Percentiles rank a stretch among this genome's conserved stretches.
Conservation (phyloP, 1,140 invertebrate genomes). For the Drosophila subobscura region DNA sequence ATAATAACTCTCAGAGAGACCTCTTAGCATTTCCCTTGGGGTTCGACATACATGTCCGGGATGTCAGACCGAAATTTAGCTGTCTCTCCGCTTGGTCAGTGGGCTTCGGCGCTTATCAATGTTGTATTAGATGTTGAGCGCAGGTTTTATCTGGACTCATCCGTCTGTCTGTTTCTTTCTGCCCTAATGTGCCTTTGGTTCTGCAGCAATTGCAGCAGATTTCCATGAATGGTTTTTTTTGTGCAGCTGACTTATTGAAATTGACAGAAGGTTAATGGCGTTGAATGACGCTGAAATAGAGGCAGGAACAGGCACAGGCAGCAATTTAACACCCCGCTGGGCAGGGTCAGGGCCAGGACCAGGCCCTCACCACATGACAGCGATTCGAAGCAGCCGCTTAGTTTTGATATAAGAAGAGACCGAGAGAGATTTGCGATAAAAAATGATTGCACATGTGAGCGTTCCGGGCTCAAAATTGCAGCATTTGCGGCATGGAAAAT, state of each 20-base stretch:
- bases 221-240: slow-evolving; percentile 39
- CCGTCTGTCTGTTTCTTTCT: slow-evolving; percentile 1
- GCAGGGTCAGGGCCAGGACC: slow-evolving; percentile 33
- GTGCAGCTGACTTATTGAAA: slow-evolving; percentile 71
- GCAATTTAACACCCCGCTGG: slow-evolving; percentile 79
- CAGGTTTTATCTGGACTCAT: slow-evolving; percentile 10
- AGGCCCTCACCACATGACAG: slow-evolving; percentile 53
- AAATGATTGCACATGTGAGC: slow-evolving; percentile 80
- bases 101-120: slow-evolving; percentile 31
- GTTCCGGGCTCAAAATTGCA: slow-evolving; percentile 70
- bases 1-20: slow-evolving; percentile 3
- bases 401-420: slow-evolving; percentile 9
- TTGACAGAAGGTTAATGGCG: slow-evolving; percentile 81
- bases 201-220: slow-evolving; percentile 70
- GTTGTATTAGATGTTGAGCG: slow-evolving; percentile 29
- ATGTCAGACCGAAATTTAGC: slow-evolving; percentile 13
- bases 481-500: slow-evolving; percentile 80
- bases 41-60: slow-evolving; percentile 26
- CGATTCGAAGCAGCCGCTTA: slow-evolving; percentile 61
- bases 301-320: slow-evolving; percentile 24
- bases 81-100: background rate
- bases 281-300: slow-evolving; percentile 52
- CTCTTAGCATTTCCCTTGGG: slow-evolving; percentile 29
- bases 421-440: slow-evolving; percentile 73
- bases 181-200: slow-evolving; percentile 32